Conservation (phyloP, 2,113 vertebrate species). For the Arenaria interpres region DNA sequence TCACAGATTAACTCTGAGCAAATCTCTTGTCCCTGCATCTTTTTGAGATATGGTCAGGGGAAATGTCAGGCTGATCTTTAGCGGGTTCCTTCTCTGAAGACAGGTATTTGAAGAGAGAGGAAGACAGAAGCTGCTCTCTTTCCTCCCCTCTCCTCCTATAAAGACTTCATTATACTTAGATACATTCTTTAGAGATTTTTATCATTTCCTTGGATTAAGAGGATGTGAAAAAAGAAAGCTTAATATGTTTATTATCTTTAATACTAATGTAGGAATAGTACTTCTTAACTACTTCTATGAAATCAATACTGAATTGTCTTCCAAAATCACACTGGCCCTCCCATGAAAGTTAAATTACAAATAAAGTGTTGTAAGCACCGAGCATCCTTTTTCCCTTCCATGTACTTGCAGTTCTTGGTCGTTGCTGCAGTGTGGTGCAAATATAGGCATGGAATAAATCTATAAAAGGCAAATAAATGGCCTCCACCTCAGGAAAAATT, state of each 20-base stretch:
- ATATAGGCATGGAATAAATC: background rate
- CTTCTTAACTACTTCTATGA: background rate
- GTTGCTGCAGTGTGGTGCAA: background rate
- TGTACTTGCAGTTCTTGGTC: background rate
- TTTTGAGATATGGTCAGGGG: background rate
- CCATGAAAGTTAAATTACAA: background rate
- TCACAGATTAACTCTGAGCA: background rate
- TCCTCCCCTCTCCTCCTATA: background rate
- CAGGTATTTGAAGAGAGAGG: background rate
- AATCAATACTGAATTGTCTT: background rate
- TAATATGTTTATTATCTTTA: background rate
- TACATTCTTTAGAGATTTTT: background rate
- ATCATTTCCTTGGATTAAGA: background rate
- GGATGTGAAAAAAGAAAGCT: background rate
- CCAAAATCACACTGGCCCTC: background rate
- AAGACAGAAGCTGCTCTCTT: background rate
- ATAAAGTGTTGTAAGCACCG: background rate
- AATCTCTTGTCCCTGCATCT: background rate
- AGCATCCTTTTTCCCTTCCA: background rate
- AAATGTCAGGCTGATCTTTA: background rate
- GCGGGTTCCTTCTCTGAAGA: background rate
- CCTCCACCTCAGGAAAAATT: background rate
- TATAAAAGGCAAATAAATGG: background rate
- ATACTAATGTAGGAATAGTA: background rate
- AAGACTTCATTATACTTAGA: background rate